phyloP scores from a whole-genome alignment of 1,140 invertebrate species.

The Hypsibius dujardini region DNA sequence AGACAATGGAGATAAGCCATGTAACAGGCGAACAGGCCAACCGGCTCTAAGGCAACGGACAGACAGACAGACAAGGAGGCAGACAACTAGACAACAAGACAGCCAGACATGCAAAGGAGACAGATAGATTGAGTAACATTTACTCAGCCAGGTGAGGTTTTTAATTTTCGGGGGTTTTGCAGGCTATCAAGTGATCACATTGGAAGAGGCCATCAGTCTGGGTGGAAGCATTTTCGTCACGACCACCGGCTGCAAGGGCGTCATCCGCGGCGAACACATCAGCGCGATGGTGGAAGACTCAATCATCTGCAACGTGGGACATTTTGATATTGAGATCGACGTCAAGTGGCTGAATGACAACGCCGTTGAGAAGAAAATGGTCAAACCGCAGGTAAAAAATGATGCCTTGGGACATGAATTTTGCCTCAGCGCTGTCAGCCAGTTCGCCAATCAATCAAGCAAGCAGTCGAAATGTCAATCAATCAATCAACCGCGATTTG shows the following conservation, averaged over 20 bases:
- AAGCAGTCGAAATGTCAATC: no score
- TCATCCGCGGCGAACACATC: slow-evolving; percentile 73
- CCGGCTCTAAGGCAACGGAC: no score
- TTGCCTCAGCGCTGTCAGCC: no score
- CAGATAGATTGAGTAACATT: no score
- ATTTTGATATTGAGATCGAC: slow-evolving; percentile 92
- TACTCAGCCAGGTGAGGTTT: slow-evolving; percentile 20
- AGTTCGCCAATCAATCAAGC: no score
- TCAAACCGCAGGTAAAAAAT: slow-evolving; percentile 85
- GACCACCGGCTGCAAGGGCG: slow-evolving; percentile 87
- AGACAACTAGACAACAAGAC: no score
- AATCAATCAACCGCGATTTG: no score
- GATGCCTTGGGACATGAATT: no score
- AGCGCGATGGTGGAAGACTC: slow-evolving; percentile 81
- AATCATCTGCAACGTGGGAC: slow-evolving; percentile 97
- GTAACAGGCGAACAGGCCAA: no score
- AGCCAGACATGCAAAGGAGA: no score
- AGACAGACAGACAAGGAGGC: no score
- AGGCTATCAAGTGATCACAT: slow-evolving; percentile 68
- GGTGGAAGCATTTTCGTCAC: slow-evolving; percentile 92
- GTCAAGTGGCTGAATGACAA: slow-evolving; percentile 91
- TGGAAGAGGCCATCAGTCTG: slow-evolving; percentile 73
- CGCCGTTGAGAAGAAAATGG: slow-evolving; percentile 65
- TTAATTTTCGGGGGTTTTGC: slow-evolving; percentile 21
- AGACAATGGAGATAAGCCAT: no score